Conservation (phyloP, 1,140 invertebrate species). For the Aphidius gifuensis region DNA sequence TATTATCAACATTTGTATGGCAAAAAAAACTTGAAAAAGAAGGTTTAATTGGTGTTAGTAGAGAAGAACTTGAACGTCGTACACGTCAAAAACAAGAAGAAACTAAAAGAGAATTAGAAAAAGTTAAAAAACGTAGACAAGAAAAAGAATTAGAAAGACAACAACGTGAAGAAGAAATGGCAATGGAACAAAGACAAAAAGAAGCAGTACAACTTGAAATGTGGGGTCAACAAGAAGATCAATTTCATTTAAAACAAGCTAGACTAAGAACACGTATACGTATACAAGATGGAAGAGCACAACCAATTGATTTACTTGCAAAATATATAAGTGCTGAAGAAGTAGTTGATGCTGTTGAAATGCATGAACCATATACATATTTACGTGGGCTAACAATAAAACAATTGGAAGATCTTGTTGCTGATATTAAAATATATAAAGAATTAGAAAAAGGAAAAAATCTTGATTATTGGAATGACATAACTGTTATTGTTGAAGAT, state of each 20-base stretch:
- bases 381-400: constrained; percentile 86
- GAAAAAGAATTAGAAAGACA: constrained; percentile 89
- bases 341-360: constrained; percentile 89
- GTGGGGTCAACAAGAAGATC: constrained; percentile 93
- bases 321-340: constrained; percentile 94
- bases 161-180: constrained; percentile 86
- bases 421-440: constrained; percentile 94
- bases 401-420: constrained; percentile 95
- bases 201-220: constrained; percentile 93
- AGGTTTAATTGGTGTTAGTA: constrained; percentile 75
- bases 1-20: constrained; percentile 94
- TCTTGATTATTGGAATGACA: constrained; percentile 94
- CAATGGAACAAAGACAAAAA: constrained; percentile 82
- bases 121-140: constrained; percentile 85
- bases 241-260: constrained; percentile 88
- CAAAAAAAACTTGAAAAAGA: constrained; percentile 94
- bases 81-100: constrained; percentile 87
- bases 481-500: constrained; percentile 93
- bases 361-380: constrained; percentile 97
- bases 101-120: constrained; percentile 84
- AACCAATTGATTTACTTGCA: constrained; percentile 96
- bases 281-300: constrained; percentile 93
- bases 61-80: constrained; percentile 80
- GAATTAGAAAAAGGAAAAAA: constrained; percentile 84
- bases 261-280: constrained; percentile 87